A percentile compares a stretch with the other conserved stretches of the same genome.
phyloP scores from a whole-genome alignment of 2,113 vertebrate species.

The Emydura subglobosa region DNA sequence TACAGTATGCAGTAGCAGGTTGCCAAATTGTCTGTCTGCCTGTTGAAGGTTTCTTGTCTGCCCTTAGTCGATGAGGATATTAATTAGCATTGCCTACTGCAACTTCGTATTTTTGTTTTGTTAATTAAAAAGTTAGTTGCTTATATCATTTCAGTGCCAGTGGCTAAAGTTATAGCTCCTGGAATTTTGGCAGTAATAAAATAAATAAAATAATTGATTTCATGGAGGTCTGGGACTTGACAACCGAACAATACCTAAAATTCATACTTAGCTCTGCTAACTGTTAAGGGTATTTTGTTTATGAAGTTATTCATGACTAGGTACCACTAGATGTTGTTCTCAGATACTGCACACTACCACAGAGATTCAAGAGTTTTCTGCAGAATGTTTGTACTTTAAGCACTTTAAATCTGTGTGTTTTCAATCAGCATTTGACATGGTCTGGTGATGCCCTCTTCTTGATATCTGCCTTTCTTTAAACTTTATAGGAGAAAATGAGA shows the following conservation, averaged over 20 bases:
- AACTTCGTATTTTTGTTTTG: not conserved
- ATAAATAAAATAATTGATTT: not conserved
- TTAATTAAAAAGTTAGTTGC: not conserved
- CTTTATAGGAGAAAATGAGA: not conserved
- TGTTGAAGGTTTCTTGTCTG: not conserved
- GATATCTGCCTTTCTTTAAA: not conserved
- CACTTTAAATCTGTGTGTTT: not conserved
- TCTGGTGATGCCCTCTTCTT: rapidly evolving
- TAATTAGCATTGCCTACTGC: not conserved
- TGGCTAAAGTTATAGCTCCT: not conserved
- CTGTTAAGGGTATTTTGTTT: not conserved
- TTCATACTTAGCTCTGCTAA: not conserved
- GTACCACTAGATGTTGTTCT: not conserved
- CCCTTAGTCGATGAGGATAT: not conserved
- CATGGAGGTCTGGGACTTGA: not conserved
- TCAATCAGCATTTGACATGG: not conserved
- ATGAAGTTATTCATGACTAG: not conserved
- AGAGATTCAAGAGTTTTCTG: not conserved
- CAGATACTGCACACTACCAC: not conserved
- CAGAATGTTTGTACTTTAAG: not conserved
- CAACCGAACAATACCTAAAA: not conserved
- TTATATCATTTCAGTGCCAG: not conserved
- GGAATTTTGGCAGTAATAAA: not conserved
- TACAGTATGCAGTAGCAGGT: not conserved
- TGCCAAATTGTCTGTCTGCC: not conserved